Evolutionary conservation across 37 sponge, comb jelly and placozoan species (phyloP), one percentile per base, ranked within the genome.

Genomic region (Agelas oroides): DNA sequence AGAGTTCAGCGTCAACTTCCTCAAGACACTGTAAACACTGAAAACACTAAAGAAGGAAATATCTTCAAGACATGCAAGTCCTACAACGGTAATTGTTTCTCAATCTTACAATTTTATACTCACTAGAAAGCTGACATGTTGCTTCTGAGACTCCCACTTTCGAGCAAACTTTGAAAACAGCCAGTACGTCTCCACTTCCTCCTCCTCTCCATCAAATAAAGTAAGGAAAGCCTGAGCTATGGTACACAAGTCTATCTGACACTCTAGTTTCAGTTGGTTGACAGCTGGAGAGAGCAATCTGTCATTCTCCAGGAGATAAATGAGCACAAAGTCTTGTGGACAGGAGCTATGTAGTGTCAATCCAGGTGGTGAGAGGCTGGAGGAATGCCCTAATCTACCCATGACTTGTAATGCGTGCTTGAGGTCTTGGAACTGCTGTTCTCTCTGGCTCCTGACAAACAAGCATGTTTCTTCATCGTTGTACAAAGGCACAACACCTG

Each of bases 81-180:
- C n/a, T n/a, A n/a, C n/a, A n/a, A n/a, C n/a, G n/a, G n/a, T n/a
- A n/a, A n/a, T n/a, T n/a, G n/a, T n/a, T n/a, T n/a, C n/a, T n/a
- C n/a, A n/a, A n/a, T n/a, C n/a, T n/a, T 34, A 66, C 16, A 66
- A 66, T 30, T 54, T 25, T 1, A 18, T 5, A 6, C 75, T 54
- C 57, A 75, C 75, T 24, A 75, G 75, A 72, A 41, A 72, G 31
- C 25, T 38, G 24, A 72, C 16, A 39, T 72, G 40, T 38, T 20
- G 1, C 25, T 35, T 1, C 20, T 46, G 41, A n/a, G 65, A 53
- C 68, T 87, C 83, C 65, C 35, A 71, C 70, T 53, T 77, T 34
- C 73, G 55, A n/a, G 71, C 40, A 78, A 89, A 89, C 2, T 72
- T 41, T 20, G 78, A 66, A 73, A 89, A 89, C 41, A 82, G 35